phyloP scores from a whole-genome alignment of 2,113 vertebrate genomes.

The Hystrix brachyura region DNA sequence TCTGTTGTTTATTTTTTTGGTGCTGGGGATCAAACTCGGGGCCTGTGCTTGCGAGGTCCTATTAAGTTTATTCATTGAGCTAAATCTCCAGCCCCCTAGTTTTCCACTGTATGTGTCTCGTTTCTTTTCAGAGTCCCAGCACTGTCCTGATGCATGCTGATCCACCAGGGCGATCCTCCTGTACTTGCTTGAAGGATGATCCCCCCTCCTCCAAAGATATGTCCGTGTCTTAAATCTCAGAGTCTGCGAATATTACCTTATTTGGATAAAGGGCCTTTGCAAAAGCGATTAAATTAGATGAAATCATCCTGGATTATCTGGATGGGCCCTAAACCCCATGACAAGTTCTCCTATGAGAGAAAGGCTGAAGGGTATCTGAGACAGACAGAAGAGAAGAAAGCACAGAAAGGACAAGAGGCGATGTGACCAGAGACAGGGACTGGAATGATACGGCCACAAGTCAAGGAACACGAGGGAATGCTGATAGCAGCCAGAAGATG shows the following conservation, averaged over 20 bases:
- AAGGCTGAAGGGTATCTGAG: background rate
- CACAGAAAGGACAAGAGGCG: background rate
- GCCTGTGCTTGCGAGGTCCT: too few relatives aligned
- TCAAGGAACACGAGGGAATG: background rate
- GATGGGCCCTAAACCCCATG: background rate
- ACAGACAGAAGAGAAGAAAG: background rate
- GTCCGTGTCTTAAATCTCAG: background rate
- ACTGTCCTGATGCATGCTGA: background rate
- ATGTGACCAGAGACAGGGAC: background rate
- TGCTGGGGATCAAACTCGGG: too few relatives aligned
- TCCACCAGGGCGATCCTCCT: background rate
- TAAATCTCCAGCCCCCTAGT: too few relatives aligned
- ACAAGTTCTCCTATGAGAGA: background rate
- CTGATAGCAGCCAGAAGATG: background rate
- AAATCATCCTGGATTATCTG: background rate
- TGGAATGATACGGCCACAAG: background rate
- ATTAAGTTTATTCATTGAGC: too few relatives aligned
- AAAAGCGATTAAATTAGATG: background rate
- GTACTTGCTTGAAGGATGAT: background rate
- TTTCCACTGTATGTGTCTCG: background rate
- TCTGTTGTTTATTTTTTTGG: too few relatives aligned
- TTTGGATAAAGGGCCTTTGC: slow-evolving; percentile 35
- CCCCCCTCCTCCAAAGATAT: background rate
- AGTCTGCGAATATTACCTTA: background rate
- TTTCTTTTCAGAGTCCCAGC: background rate